Conservation (phyloP, 2,888 invertebrate genomes). For the Doris montereyensis region DNA sequence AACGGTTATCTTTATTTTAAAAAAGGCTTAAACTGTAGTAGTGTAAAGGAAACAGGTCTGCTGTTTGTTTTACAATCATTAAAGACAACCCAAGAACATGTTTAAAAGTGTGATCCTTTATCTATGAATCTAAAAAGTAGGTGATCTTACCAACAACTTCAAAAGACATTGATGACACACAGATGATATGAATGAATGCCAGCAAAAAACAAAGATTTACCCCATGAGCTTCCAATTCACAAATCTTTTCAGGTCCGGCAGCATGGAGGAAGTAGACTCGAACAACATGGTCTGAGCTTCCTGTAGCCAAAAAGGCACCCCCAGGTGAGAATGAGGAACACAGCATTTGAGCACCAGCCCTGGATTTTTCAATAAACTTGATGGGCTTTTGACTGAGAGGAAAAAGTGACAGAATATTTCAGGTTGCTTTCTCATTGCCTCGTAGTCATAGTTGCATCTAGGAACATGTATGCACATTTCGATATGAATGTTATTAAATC, state of each 20-base stretch:
- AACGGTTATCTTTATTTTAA: too few relatives aligned
- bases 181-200: not conserved
- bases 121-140: not conserved
- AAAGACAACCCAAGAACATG: too few relatives aligned
- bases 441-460: too few relatives aligned
- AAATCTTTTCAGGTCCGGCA: slow-evolving; percentile 83
- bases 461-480: too few relatives aligned
- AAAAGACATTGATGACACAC: not conserved
- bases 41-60: too few relatives aligned
- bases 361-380: slow-evolving; percentile 91
- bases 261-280: slow-evolving; percentile 87
- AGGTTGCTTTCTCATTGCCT: too few relatives aligned
- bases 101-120: not conserved
- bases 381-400: slow-evolving; percentile 84
- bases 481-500: too few relatives aligned
- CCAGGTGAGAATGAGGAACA: slow-evolving; percentile 91
- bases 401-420: slow-evolving; percentile 29
- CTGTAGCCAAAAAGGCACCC: slow-evolving; percentile 92
- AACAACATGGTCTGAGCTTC: slow-evolving; percentile 94
- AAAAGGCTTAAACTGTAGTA: too few relatives aligned
- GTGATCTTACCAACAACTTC: not conserved
- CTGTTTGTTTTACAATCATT: too few relatives aligned
- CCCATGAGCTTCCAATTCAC: slow-evolving; percentile 85
- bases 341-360: slow-evolving; percentile 96
- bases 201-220: slow-evolving; percentile 68